Conservation (phyloP, 2,888 invertebrate species). For the Ochropleura plecta region DNA sequence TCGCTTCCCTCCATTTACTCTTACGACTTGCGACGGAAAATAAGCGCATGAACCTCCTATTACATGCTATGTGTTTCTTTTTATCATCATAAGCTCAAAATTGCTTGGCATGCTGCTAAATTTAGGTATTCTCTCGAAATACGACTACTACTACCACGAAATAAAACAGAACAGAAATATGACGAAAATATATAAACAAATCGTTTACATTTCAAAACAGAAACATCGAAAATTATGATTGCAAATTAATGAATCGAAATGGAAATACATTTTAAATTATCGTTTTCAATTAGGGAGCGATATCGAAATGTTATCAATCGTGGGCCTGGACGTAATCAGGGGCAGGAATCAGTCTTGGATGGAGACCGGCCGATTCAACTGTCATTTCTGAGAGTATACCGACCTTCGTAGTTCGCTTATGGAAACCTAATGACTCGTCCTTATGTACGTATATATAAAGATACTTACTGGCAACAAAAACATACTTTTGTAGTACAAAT, state of each 20-base stretch:
- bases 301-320: constrained; percentile 66
- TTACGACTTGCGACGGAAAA: constrained; percentile 50
- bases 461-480: constrained; percentile 37
- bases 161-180: neutral
- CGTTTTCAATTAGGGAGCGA: constrained; percentile 62
- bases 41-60: constrained; percentile 26
- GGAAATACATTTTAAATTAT: constrained; percentile 63
- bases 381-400: constrained; percentile 63
- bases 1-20: constrained; percentile 50
- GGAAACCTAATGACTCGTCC: constrained; percentile 66
- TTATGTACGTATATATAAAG: constrained; percentile 11
- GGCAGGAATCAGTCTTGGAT: constrained; percentile 62
- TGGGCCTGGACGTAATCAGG: constrained; percentile 61
- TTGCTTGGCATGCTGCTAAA: constrained; percentile 6
- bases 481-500: constrained; percentile 29
- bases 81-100: constrained; percentile 9
- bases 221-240: constrained; percentile 44
- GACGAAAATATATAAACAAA: constrained; percentile 13
- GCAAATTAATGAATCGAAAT: constrained; percentile 58
- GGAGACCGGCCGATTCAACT: constrained; percentile 49
- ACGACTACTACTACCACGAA: neutral
- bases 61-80: constrained; percentile 17
- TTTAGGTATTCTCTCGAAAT: constrained; percentile 5
- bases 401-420: constrained; percentile 60
- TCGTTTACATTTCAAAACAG: constrained; percentile 30